Evolutionary conservation across 2,113 vertebrate species (phyloP), one percentile per base, ranked within the genome.

Genomic region (Halcyon senegalensis): DNA sequence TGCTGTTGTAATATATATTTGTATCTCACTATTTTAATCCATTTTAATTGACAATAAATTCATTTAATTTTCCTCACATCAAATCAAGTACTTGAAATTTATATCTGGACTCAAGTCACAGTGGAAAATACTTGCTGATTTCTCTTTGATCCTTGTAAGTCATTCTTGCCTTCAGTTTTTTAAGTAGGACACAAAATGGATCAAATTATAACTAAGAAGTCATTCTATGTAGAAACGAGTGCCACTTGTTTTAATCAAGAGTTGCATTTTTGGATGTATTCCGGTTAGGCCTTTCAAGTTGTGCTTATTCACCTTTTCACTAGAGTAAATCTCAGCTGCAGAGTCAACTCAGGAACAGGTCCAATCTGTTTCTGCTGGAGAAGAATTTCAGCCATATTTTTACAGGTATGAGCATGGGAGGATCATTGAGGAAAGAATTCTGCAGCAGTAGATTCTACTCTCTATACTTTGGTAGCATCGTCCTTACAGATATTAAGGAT

Each of bases 381-480:
- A 35, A 43, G 18, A 51, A 23, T 28, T 14, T 12, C 21, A 72
- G 76, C 15, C 7, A 3, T 77, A 13, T 43, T 88, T 96, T 46
- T 77, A 86, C 77, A 97, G 94, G 51, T 98, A 97, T 93, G 96
- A 97, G 16, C 93, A 96, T 48, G 89, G 95, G 46, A 95, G 94
- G 88, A 93, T 98, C 37, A 77, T 97, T 96, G 70, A 97, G 77
- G 84, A 97, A 96, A 74, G 96, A 95, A 10, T 96, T 94, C 58
- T 89, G 27, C 30, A 91, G 91, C 48, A 93, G 60, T 72, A 96
- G 94, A 35, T 97, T 98, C 89, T 98, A 93, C 75, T 98, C 97
- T 62, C 93, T 97, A 59, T 98, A 30, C 73, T 87, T 90, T 15
- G 90, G 95, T 41, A 94, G 56, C 10, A 96, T 95, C 6, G 97